Evolutionary conservation across 2,888 invertebrate genomes (phyloP).

Genomic region (Stenolophus ochropezus): DNA sequence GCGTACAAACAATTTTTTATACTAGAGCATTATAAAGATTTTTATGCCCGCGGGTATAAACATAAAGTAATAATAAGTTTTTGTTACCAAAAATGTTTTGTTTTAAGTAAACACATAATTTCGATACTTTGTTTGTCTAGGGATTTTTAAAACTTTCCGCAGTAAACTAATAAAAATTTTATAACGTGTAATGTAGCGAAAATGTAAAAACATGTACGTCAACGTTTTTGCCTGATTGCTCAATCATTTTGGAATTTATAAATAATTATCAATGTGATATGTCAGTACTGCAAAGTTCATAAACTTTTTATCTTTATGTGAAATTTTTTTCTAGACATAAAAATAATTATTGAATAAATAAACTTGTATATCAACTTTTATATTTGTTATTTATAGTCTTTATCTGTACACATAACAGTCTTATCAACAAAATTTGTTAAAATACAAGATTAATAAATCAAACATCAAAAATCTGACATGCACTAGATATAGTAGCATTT

Average conservation of each 20-base stretch:
- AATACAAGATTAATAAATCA: no score
- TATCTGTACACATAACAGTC: no score
- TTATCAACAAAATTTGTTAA: no score
- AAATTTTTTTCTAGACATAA: background rate
- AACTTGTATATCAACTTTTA: background rate
- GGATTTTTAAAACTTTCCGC: background rate
- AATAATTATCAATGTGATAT: background rate
- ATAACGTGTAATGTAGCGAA: background rate
- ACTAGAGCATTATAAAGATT: no score
- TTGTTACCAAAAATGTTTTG: constrained; percentile 4
- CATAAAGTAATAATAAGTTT: no score
- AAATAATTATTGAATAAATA: background rate
- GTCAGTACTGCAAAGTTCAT: background rate
- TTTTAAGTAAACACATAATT: background rate
- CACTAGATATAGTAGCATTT: no score
- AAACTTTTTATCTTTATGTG: background rate
- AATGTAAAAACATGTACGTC: constrained; percentile 1
- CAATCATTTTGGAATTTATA: background rate
- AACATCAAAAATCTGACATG: no score
- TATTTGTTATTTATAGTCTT: background rate
- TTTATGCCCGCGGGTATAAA: no score
- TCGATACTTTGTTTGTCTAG: background rate
- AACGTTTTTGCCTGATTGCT: background rate
- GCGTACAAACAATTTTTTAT: background rate
- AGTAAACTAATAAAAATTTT: background rate